Evolutionary conservation across 2,113 vertebrate species (phyloP), one percentile per base, ranked within the genome.

Genomic region (Chionodraco myersi): DNA sequence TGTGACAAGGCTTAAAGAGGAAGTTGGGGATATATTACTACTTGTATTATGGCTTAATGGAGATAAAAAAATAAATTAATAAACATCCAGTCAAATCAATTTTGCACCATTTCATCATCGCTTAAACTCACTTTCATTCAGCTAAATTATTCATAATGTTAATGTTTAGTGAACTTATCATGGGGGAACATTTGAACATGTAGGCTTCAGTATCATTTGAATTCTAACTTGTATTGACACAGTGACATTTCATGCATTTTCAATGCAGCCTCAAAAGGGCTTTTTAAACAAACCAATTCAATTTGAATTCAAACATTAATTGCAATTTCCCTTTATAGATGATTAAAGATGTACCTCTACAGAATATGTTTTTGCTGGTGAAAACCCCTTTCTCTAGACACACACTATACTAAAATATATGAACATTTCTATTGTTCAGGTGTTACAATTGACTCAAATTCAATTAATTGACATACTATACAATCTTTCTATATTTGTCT

Each of bases 1-100:
- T 70, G 51, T 82, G 59, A 79, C 53, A 64, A 65, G 68, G 65
- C 65, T 80, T 74, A 67, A 58, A 36, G 15, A 66, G 60, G 59
- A 85, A 73, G 72, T 66, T 71, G 67, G 26, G 26, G 59, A 45
- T 23, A 26, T 54, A 45, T 71, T 51, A 59, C 16, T 16, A 18
- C 47, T 53, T 60, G 47, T n/a, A 9, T 51, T 49, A 7, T 36
- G 23, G 47, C 67, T 23, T 59, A 65, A 59, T 64, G 53, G 36
- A 59, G 48, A 74, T 80, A 7, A 77, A 68, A 15, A 60, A 60
- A 48, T 12, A 41, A 36, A 80, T 48, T 51, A 70, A 65, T 71
- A 64, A 45, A 45, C 45, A 82, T 53, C 21, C 12, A 64, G 79
- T 77, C 47, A 76, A 82, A 77, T 47, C 52, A 26, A 59, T 72